A percentile compares a stretch with the other conserved stretches of the same genome.
Conservation (phyloP, 2,797 vertebrate genomes). For the Gadopsis bispinosus region DNA sequence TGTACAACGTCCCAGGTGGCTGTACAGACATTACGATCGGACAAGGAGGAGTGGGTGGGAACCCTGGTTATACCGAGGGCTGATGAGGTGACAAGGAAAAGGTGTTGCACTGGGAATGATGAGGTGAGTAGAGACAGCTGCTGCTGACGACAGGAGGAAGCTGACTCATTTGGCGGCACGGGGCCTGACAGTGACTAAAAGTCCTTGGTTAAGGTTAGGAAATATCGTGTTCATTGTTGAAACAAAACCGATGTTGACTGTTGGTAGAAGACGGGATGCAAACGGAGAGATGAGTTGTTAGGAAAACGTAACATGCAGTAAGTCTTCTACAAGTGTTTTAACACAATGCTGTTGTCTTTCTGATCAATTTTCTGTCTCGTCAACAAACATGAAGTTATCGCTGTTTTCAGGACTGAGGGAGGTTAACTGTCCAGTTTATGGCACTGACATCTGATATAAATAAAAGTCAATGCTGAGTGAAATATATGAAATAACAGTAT, state of each 20-base stretch:
- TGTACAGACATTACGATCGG: too few species aligned
- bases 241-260: background rate
- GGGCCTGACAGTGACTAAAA: too few species aligned
- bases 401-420: background rate
- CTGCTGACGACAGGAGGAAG: too few species aligned
- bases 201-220: background rate
- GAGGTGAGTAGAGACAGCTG: too few species aligned
- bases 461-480: background rate
- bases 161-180: too few species aligned
- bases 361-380: background rate
- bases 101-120: too few species aligned
- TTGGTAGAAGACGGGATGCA: background rate
- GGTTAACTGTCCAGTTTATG: background rate
- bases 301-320: background rate
- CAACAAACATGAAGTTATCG: background rate
- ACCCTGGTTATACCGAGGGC: too few species aligned
- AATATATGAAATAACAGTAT: slow-evolving; percentile 1
- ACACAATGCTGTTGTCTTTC: background rate
- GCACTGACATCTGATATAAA: background rate
- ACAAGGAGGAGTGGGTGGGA: too few species aligned
- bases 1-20: too few species aligned
- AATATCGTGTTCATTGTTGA: background rate
- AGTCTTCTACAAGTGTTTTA: background rate
- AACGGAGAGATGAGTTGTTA: background rate
- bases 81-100: too few species aligned